These are phyloP conservation scores for Eilema griseolum DNA, from an alignment of 2,888 invertebrate species.

Conservation along the genomic window DNA sequence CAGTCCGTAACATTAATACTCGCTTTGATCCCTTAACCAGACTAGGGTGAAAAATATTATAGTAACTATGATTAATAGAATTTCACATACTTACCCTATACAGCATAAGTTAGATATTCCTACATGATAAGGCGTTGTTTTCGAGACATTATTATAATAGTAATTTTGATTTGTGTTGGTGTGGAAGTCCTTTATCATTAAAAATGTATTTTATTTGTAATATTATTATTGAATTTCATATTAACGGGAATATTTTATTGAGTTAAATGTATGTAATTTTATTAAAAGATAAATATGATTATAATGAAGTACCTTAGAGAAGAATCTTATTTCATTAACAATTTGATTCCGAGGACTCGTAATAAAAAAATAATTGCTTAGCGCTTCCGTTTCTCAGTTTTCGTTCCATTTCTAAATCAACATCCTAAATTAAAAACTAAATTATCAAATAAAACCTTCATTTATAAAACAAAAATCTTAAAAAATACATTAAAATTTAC, in stretches of 20 bases:
- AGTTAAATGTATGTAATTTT: neutral
- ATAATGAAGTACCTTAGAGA: neutral
- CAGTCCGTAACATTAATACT: neutral
- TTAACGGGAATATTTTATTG: too few species aligned
- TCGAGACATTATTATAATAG: neutral
- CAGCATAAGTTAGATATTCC: neutral
- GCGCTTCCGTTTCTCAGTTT: neutral
- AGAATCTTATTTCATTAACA: neutral
- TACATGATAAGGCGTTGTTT: neutral
- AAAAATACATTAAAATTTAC: slow-evolving; percentile 65
- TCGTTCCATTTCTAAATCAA: slow-evolving; percentile 49
- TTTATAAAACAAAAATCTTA: slow-evolving; percentile 56
- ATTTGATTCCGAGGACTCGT: neutral
- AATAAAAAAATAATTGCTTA: neutral
- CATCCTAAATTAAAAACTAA: slow-evolving; percentile 45
- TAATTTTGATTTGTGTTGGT: too few species aligned
- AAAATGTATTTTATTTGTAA: neutral
- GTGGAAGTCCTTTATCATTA: too few species aligned
- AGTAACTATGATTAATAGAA: neutral
- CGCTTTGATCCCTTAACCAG: neutral
- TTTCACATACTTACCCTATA: neutral
- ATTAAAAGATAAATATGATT: neutral
- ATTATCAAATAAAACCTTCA: slow-evolving; percentile 54
- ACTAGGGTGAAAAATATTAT: neutral
- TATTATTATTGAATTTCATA: too few species aligned